These are phyloP conservation scores for Sebastes jordani DNA, from an alignment of 2,797 vertebrate species.

Conservation along the genomic window DNA sequence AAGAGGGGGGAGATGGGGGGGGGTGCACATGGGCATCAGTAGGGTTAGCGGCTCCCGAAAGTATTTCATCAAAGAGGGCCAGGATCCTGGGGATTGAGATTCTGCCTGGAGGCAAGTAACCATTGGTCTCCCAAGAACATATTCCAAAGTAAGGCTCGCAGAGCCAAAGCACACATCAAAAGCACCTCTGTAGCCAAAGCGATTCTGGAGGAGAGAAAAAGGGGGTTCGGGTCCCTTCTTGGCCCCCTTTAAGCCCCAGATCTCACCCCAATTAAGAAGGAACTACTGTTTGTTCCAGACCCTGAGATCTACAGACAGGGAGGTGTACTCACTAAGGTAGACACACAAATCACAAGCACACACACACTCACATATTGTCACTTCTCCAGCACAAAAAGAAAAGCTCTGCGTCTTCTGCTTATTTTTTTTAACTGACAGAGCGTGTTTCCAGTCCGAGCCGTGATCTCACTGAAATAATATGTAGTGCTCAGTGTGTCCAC, in stretches of 20 bases:
- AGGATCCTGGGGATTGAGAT: conserved; percentile 86
- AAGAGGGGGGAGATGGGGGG: conserved; percentile 2
- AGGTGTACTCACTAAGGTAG: conserved; percentile 55
- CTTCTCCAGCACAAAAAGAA: conserved; percentile 21
- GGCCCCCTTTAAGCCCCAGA: conserved; percentile 79
- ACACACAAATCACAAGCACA: conserved; percentile 22
- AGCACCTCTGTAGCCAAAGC: conserved; percentile 83
- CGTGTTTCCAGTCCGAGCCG: conserved; percentile 37
- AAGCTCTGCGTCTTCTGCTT: conserved; percentile 15
- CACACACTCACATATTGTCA: conserved; percentile 23
- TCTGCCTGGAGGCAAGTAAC: conserved; percentile 86
- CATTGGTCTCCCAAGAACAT: conserved; percentile 87
- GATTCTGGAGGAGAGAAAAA: conserved; percentile 83
- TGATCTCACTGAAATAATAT: conserved; percentile 65
- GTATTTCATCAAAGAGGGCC: conserved; percentile 88
- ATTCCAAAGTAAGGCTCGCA: conserved; percentile 85
- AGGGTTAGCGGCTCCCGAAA: conserved; percentile 84
- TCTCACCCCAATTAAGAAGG: conserved; percentile 87
- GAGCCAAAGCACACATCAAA: conserved; percentile 89
- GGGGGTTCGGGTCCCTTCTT: conserved; percentile 78
- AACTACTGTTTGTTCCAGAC: conserved; percentile 82
- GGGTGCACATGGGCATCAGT: conserved; percentile 74
- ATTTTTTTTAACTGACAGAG: conserved; percentile 23
- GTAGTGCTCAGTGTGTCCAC: conserved; percentile 33
- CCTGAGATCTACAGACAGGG: conserved; percentile 72